These are phyloP conservation scores for Peucedramus taeniatus DNA, from an alignment of 2,113 vertebrate genomes.

Conservation along the genomic window DNA sequence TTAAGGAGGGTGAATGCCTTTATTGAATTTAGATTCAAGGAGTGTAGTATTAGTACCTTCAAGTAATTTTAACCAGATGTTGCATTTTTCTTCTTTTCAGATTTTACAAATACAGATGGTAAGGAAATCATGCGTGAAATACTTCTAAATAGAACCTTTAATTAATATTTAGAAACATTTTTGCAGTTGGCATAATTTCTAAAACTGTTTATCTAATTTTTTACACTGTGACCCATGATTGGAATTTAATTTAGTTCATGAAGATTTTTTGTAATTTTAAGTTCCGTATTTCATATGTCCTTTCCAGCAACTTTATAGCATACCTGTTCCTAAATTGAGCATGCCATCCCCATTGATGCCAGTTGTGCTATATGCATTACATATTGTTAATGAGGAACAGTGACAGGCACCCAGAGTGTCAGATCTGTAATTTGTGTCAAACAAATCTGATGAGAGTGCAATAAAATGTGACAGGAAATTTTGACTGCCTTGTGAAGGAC, in stretches of 20 bases:
- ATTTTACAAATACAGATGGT: neutral
- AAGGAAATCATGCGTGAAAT: slow-evolving; percentile 20
- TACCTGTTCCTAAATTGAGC: neutral
- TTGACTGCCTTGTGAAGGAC: neutral
- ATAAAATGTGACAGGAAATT: neutral
- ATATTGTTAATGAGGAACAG: neutral
- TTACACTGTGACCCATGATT: neutral
- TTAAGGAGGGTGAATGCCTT: slow-evolving; percentile 20
- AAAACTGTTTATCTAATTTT: neutral
- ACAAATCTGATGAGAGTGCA: neutral
- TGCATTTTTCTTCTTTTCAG: slow-evolving; percentile 10
- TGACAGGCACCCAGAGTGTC: neutral
- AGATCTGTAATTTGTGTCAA: neutral
- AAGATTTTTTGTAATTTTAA: neutral
- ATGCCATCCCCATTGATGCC: neutral
- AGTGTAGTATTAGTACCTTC: slow-evolving; percentile 13
- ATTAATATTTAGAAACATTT: slow-evolving; percentile 42
- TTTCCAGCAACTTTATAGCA: neutral
- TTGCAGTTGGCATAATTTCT: neutral
- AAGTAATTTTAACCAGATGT: slow-evolving; percentile 49
- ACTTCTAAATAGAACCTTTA: slow-evolving; percentile 1
- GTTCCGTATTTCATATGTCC: neutral
- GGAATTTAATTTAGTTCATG: neutral
- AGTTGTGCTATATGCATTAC: neutral
- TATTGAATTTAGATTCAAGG: slow-evolving; percentile 33